Evolutionary conservation across 2,888 invertebrate species (phyloP), one percentile per base, ranked within the genome.

Genomic region (Cartodere bifasciata): DNA sequence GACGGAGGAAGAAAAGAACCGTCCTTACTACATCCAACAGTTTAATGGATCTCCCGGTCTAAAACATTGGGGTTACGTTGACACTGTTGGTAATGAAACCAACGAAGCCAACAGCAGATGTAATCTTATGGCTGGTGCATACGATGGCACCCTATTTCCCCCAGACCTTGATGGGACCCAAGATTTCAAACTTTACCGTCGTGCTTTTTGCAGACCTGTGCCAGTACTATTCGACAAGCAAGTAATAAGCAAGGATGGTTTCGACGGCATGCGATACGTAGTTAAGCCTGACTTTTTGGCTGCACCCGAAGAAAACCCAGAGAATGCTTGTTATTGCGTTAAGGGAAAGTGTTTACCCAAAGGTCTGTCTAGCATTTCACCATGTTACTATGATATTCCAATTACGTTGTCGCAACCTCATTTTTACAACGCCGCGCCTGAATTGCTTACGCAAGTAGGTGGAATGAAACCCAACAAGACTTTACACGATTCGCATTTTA

Each of bases 311-410:
- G 43, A 53, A 10, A 72, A 72, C 44, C 63, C 72, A 0, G 67
- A 72, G 1, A 75, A 76, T 23, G 60, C 68, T 2, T 83, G 83
- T 42, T 72, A 70, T 43, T 82, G 82, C 46, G 45, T 48, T 10
- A 34, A 38, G 77, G 70, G 52, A 85, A 86, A 55, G 84, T 95
- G 66, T 86, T 77, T 34, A 73, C 76, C 81, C 4, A 45, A 52
- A 29, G 70, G 70, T 13, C 44, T 68, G 11, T 61, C 64, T 36
- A 63, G 60, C 37, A 52, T 69, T 12, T 58, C 64, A 1, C 60
- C 62, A 1, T 70, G 70, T 42, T 68, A 68, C 43, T 68, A 66
- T 41, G 62, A 60, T 49, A 83, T 83, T 31, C 85, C 85, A 0
- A 73, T 84, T 2, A 68, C 73, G 1, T 50, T 84, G 14, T 83